Evolutionary conservation across 2,113 vertebrate genomes (phyloP), one percentile per base, ranked within the genome.

Genomic region (Galbula dea): DNA sequence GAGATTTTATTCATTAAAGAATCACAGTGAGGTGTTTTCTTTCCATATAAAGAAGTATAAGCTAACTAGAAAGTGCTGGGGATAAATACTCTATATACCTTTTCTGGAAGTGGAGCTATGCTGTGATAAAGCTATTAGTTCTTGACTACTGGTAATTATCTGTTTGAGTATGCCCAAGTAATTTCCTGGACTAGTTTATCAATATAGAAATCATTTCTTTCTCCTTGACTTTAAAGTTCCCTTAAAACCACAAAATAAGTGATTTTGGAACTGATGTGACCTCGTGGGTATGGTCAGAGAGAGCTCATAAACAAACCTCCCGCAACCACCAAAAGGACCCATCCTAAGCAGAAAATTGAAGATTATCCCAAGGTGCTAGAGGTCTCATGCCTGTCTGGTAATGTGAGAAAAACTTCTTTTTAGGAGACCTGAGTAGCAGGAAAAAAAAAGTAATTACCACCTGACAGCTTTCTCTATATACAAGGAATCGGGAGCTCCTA

Each of bases 401-500:
- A 88, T 48, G 62, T 76, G 82, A 89, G 83, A 92, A 85, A 83
- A 74, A 73, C 27, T 59, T 59, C 63, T 68, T 26, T 54, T 66
- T 89, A 18, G 26, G 82, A 83, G 67, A 93, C 75, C 36, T 45
- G 55, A 76, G 30, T 29, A 83, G 39, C 26, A 55, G 55, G 78
- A 89, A 92, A 92, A 63, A 87, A 90, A 89, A 85, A 14, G 29
- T 88, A 94, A 95, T 96, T 87, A 83, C 49, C 36, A 79, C 79
- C 48, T 91, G 77, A 93, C 51, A 91, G 63, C 45, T 80, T 84
- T 39, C 76, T 90, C 55, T 84, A 8, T 57, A 51, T 55, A n/a
- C 45, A 59, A 93, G 88, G 74, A 75, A 77, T 49, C 59, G 71
- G 52, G 91, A 77, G 77, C 21, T 89, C 82, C 79, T 91, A 85